These are phyloP conservation scores for Drosophila arawakana DNA, from an alignment of 1,140 invertebrate genomes.

Conservation along the genomic window DNA sequence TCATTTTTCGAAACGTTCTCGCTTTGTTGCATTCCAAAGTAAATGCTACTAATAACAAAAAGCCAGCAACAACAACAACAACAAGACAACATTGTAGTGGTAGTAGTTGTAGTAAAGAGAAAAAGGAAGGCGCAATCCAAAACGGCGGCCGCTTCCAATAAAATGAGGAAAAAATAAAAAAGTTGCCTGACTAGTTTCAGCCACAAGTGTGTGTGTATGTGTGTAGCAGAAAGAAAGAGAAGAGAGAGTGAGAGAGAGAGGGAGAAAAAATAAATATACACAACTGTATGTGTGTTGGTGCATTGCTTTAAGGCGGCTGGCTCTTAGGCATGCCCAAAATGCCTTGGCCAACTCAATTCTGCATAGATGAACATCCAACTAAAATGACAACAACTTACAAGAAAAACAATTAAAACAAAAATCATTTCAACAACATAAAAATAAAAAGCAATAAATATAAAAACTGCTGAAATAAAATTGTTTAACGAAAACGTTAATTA, in stretches of 20 bases:
- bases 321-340: constrained; percentile 48
- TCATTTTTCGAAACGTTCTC: constrained; percentile 80
- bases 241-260: background rate
- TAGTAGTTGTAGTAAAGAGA: constrained; percentile 59
- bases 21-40: constrained; percentile 82
- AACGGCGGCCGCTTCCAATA: constrained; percentile 69
- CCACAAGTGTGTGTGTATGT: constrained; percentile 35
- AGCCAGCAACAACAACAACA: constrained; percentile 49
- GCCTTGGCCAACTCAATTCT: constrained; percentile 55
- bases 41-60: constrained; percentile 81
- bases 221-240: background rate
- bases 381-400: constrained; percentile 50
- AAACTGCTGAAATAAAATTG: background rate
- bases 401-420: constrained; percentile 3
- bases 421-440: constrained; percentile 24
- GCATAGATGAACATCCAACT: constrained; percentile 59
- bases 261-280: constrained; percentile 15
- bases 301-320: constrained; percentile 49
- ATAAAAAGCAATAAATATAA: constrained; percentile 22
- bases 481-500: background rate
- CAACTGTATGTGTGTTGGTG: constrained; percentile 39
- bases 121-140: constrained; percentile 77
- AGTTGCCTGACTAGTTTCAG: constrained; percentile 79
- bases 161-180: constrained; percentile 68
- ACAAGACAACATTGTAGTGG: constrained; percentile 29